Evolutionary conservation across 2,888 invertebrate genomes (phyloP), one percentile per base, ranked within the genome.

Genomic region (Caenorhabditis drosophilae): DNA sequence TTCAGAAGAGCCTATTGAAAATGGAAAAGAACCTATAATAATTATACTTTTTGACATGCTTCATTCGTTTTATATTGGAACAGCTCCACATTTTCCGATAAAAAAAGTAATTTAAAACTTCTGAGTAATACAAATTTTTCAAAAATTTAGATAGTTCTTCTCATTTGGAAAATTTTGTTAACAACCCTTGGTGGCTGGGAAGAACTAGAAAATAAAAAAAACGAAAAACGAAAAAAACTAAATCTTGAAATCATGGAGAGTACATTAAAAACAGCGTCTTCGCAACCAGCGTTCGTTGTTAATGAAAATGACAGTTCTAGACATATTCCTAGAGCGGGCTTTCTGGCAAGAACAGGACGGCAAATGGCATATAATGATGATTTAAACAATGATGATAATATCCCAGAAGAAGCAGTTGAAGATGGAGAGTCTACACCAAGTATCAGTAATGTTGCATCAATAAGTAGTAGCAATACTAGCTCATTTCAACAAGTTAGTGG

Each of bases 81-180:
- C 91, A 25, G 91, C 93, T 6, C 93, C 96, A 18, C 95, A 97
- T 86, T 97, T 94, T 86, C 98, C 98, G 2, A 96, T 98, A 89
- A 96, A 95, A 84, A 99, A 98, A 86, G 77, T 82, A n/a, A 12
- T 7, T 18, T 42, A 18, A n/a, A n/a, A n/a, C n/a, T 42, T 40
- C 15, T 22, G 45, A 52, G 22, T 31, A n/a, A n/a, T n/a, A n/a
- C n/a, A n/a, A 31, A 49, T 4, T 22, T 9, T 53, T n/a, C 7
- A 52, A 22, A 54, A 56, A 27, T 67, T 40, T 40, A 77, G 72
- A 92, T 97, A 11, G 87, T 99, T 18, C 86, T 99, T 46, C 86
- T 98, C 18, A 85, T 96, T 1, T 98, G 98, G 98, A 98, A 98
- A 87, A 89, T 93, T 11, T 89, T 96, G 58, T 87, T 99, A 50